A percentile compares a stretch with the other conserved stretches of the same genome.
These are phyloP conservation scores for Drosophila saltans DNA, from an alignment of 1,140 invertebrate species.

Conservation along the genomic window DNA sequence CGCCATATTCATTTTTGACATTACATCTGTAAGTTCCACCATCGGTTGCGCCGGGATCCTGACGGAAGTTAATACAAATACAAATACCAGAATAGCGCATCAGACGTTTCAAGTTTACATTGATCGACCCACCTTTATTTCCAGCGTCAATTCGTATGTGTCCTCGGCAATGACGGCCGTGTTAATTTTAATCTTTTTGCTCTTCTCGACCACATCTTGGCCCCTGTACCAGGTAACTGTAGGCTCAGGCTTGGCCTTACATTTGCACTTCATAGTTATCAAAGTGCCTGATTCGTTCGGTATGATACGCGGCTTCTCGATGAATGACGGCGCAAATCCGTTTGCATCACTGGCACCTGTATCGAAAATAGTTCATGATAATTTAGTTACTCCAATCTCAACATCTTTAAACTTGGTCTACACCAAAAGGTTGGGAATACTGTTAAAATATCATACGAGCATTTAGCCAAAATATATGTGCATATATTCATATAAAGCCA, in stretches of 20 bases:
- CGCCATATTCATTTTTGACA: constrained; percentile 97
- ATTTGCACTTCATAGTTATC: constrained; percentile 97
- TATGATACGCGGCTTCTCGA: constrained; percentile 98
- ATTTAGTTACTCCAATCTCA: neutral
- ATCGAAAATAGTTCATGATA: neutral
- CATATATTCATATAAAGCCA: no score
- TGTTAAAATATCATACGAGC: neutral
- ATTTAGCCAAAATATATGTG: neutral
- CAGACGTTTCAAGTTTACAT: neutral
- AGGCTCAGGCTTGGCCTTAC: constrained; percentile 95
- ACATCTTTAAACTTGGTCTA: neutral
- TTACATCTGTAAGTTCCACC: constrained; percentile 98
- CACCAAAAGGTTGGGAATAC: neutral
- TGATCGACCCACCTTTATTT: constrained; percentile 89
- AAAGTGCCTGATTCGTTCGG: constrained; percentile 97
- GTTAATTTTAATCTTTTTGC: constrained; percentile 93
- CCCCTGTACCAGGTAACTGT: constrained; percentile 96
- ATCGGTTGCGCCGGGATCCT: constrained; percentile 97
- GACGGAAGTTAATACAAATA: constrained; percentile 26
- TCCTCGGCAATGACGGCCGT: constrained; percentile 90
- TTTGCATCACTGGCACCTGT: constrained; percentile 93
- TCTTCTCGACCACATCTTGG: constrained; percentile 92
- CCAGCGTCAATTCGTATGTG: constrained; percentile 93
- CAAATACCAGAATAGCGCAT: neutral
- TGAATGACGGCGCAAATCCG: constrained; percentile 96